These are phyloP conservation scores for Andrena marginata DNA, from an alignment of 2,888 invertebrate species.

Conservation along the genomic window DNA sequence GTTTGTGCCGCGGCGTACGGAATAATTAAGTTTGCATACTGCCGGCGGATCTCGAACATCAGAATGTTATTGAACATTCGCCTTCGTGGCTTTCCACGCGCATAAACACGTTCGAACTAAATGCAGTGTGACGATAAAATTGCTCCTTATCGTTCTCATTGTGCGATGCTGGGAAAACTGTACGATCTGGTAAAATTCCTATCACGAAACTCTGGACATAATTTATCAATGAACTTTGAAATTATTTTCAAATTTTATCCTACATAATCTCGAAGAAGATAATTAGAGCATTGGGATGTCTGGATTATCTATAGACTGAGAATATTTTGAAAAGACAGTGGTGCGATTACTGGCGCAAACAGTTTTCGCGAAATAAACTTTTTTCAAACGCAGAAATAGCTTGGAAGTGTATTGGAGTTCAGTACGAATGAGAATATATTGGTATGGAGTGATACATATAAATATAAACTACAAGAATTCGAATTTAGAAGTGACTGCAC, in stretches of 20 bases:
- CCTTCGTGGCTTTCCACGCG: conserved; percentile 27
- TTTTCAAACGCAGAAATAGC: too few relatives aligned
- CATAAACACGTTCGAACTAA: conserved; percentile 18
- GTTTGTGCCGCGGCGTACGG: background rate
- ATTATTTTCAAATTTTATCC: background rate
- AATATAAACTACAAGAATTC: background rate
- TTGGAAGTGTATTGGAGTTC: too few relatives aligned
- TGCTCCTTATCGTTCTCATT: conserved; percentile 28
- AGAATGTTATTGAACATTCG: conserved; percentile 8
- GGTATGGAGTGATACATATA: too few relatives aligned
- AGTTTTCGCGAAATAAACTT: too few relatives aligned
- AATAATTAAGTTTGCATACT: conserved; percentile 27
- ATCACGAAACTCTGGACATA: background rate
- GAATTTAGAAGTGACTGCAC: background rate
- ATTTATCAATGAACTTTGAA: background rate
- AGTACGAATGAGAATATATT: too few relatives aligned
- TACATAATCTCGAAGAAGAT: background rate
- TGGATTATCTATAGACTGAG: background rate
- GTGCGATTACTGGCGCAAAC: too few relatives aligned
- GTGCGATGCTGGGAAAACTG: conserved; percentile 5
- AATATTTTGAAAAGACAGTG: background rate
- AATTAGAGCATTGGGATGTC: background rate
- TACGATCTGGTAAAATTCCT: background rate
- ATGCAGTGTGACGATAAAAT: conserved; percentile 33
- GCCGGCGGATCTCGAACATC: background rate